phyloP scores from a whole-genome alignment of 1,140 invertebrate genomes.

The Lucilia sericata region DNA sequence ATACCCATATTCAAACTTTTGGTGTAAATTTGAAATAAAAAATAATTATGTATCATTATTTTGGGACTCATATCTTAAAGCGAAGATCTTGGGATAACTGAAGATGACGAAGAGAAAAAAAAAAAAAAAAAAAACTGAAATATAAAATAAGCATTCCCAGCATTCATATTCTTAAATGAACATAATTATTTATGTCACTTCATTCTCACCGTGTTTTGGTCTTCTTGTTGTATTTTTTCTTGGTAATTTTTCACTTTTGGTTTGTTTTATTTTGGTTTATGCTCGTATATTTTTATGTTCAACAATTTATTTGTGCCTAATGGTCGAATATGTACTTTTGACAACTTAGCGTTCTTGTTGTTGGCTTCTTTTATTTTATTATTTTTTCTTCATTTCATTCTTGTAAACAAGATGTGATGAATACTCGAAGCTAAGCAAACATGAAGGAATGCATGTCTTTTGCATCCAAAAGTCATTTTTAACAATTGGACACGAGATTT shows the following conservation, averaged over 20 bases:
- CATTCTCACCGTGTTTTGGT: not conserved
- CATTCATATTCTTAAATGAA: constrained; percentile 8
- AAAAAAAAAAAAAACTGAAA: not conserved
- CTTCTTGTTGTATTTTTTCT: not conserved
- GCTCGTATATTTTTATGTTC: not conserved
- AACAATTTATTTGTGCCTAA: constrained; percentile 30
- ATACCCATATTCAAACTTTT: not conserved
- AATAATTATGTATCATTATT: not conserved
- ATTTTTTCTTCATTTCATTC: not conserved
- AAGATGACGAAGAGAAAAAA: not conserved
- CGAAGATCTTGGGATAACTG: constrained; percentile 22
- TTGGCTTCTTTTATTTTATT: not conserved
- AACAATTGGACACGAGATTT: constrained; percentile 38
- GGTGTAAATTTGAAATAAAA: constrained; percentile 30
- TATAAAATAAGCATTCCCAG: not conserved
- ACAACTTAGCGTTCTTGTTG: not conserved
- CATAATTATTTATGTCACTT: constrained; percentile 35
- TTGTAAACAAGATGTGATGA: constrained; percentile 28
- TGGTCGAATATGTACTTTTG: constrained; percentile 15
- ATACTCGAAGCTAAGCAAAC: constrained; percentile 32
- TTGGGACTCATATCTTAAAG: constrained; percentile 10
- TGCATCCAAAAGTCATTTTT: constrained; percentile 40
- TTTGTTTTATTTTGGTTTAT: not conserved
- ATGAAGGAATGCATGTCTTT: constrained; percentile 34
- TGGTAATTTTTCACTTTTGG: not conserved